Evolutionary conservation across 2,888 invertebrate species (phyloP), one percentile per base, ranked within the genome.

Genomic region (Dendrolimus houi): DNA sequence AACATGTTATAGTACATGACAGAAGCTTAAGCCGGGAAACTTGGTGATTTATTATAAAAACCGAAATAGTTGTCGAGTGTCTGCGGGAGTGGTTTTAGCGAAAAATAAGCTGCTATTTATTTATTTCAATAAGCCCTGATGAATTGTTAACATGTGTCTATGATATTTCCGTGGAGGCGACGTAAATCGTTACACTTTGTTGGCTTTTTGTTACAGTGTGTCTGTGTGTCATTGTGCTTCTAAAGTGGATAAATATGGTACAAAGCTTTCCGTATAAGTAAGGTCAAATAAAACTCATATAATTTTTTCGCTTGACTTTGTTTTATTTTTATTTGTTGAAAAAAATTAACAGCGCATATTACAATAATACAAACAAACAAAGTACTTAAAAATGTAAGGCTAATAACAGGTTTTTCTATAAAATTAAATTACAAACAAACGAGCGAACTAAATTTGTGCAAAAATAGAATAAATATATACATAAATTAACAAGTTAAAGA

Each of bases 1-100:
- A 47, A 47, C 29, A 29, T 29, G 6, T 29, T 29, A 47, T 47
- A 47, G 47, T 47, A 47, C 12, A 47, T 47, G 47, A 2, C 47
- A 47, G 12, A 47, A 47, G 13, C 52, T 57, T 58, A 60, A 65
- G 63, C 64, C 29, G 64, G 69, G 74, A 81, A 82, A 81, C 77
- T 72, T 65, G 68, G 74, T 77, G 73, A 87, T 87, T 80, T 78
- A 84, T 87, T 85, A 87, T 78, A 70, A 74, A 72, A 80, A 79
- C 53, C 55, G 78, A 86, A 88, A 87, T 87, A 87, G 85, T 79
- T 70, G 71, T 69, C 65, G 64, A 67, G 63, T 73, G 83, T 77
- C 79, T 76, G 85, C 85, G 85, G 86, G 86, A 85, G 86, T 64
- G 71, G 60, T 68, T 75, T 79, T 78, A 74, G 84, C 84, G 75